Evolutionary conservation across 2,113 vertebrate species (phyloP).

Genomic region (Spermophilus dauricus): DNA sequence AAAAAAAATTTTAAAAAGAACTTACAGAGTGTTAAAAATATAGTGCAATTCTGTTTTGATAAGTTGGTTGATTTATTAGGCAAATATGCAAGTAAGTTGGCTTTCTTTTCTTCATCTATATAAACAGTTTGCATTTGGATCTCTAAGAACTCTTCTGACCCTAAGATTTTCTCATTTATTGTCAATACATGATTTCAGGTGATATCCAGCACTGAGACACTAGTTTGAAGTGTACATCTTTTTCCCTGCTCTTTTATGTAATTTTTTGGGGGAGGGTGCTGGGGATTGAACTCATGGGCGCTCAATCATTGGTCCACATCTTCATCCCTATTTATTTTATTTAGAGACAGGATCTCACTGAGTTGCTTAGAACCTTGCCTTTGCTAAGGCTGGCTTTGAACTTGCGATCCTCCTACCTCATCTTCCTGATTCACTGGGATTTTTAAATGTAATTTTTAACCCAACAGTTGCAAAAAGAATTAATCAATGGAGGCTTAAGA

Average conservation of each 20-base stretch:
- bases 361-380: no score
- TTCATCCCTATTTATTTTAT: no score
- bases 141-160: not conserved
- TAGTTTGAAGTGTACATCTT: not conserved
- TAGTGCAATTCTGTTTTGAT: not conserved
- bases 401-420: no score
- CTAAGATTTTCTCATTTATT: constrained; percentile 40
- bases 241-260: not conserved
- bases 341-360: no score
- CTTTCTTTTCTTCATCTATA: not conserved
- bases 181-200: constrained; percentile 13
- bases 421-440: no score
- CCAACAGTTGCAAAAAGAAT: not conserved
- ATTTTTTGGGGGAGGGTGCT: not conserved
- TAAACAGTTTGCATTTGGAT: constrained; percentile 27
- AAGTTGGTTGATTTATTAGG: not conserved
- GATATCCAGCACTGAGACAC: not conserved
- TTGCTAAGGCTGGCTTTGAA: no score
- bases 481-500: not conserved
- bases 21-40: constrained; percentile 3
- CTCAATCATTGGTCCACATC: no score
- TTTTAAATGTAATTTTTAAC: not conserved
- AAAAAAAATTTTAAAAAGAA: no score
- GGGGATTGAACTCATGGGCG: no score
- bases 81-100: not conserved